These are phyloP conservation scores for Atherinosoma microstoma DNA, from an alignment of 2,797 vertebrate genomes.

Conservation along the genomic window DNA sequence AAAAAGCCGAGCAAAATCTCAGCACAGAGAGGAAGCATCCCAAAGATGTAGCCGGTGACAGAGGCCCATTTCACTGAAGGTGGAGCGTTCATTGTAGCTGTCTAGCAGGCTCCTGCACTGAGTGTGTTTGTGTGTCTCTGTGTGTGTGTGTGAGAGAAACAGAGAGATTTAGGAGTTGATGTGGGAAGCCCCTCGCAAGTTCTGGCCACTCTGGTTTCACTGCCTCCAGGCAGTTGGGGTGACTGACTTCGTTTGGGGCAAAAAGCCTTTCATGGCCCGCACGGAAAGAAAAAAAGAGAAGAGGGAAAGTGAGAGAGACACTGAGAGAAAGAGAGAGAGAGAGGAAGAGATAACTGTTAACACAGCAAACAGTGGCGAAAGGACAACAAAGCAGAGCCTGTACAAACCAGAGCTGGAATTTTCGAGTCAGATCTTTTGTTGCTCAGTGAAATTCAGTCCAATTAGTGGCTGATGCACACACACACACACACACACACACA, in stretches of 20 bases:
- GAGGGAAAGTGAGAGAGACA: conserved; percentile 29
- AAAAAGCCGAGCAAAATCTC: conserved; percentile 12
- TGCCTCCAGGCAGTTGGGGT: conserved; percentile 48
- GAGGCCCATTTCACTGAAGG: conserved; percentile 42
- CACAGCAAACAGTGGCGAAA: conserved; percentile 79
- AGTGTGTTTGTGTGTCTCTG: conserved; percentile 29
- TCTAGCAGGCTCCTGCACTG: conserved; percentile 21
- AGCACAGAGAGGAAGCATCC: conserved; percentile 22
- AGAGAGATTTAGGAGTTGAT: conserved; percentile 26
- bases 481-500: conserved; percentile 36
- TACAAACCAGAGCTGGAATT: conserved; percentile 81
- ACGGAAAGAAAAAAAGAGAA: conserved; percentile 10
- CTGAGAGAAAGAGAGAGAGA: conserved; percentile 39
- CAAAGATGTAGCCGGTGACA: conserved; percentile 22
- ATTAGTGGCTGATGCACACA: conserved; percentile 77
- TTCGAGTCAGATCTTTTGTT: conserved; percentile 83
- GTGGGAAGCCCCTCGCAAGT: conserved; percentile 40
- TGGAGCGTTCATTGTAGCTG: conserved; percentile 49
- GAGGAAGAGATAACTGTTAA: conserved; percentile 81
- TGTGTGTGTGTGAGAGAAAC: conserved; percentile 1
- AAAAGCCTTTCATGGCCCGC: conserved; percentile 66
- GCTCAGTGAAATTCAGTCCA: conserved; percentile 78
- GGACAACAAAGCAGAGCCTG: conserved; percentile 82
- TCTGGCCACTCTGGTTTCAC: conserved; percentile 34
- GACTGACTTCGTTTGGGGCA: conserved; percentile 53